Evolutionary conservation across 92 coral and sea anemone species (phyloP), one percentile per base, ranked within the genome.

Genomic region (Heteractis magnifica): DNA sequence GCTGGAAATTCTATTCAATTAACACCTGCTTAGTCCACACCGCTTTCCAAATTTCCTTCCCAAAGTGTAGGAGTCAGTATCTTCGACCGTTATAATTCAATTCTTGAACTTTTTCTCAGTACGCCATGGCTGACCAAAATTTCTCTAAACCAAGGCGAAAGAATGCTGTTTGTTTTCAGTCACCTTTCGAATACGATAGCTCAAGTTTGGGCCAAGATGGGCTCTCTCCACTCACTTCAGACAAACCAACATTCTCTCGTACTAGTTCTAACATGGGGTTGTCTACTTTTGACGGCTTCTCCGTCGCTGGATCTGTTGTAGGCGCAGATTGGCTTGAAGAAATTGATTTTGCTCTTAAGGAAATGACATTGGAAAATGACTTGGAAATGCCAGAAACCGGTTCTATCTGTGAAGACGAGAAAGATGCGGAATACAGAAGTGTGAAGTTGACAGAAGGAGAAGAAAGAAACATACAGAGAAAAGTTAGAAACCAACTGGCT

Each of bases 381-480:
- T 53, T 56, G 41, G 79, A 52, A 12, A 50, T 55, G 4, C 68
- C 13, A 52, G 83, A 83, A 34, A 34, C 44, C 44, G 44, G 52
- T 65, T 77, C 71, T 73, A 75, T 8, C 14, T 49, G 34, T 6
- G 49, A 73, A 12, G 82, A 73, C 18, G 77, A 71, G 3, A 49
- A 79, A 65, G 85, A 78, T 26, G 20, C 70, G 11, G 79, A 72
- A 9, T 52, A 59, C 6, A 8, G 52, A 4, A 71, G 16, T 18
- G 72, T 34, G 4, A 59, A 41, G 7, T 76, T 85, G 6, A 65
- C 83, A 10, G 20, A 19, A 14, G 88, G 34, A 55, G 88, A 85
- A 55, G 94, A 93, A 49, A 92, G 72, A 19, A 86, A 88, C 18
- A 89, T 93, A 16, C 88, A 88, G 49, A 72, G 80, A 55, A 87